phyloP scores from a whole-genome alignment of 2,888 invertebrate genomes.

The Brachyopa scutellaris region DNA sequence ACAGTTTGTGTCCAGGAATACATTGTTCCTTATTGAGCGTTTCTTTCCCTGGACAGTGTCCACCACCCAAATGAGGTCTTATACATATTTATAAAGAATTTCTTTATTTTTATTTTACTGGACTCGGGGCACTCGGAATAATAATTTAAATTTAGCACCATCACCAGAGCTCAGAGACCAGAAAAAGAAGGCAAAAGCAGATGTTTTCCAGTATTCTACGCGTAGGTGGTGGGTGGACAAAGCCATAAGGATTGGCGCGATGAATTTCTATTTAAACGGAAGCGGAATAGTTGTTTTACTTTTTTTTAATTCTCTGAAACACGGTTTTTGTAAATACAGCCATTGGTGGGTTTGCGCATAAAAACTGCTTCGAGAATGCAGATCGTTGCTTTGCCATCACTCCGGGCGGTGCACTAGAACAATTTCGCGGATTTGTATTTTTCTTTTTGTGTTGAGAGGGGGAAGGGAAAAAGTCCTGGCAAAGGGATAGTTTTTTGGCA shows the following conservation, averaged over 20 bases:
- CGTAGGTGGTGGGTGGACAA: background rate
- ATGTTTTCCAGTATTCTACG: constrained; percentile 22
- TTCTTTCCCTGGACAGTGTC: background rate
- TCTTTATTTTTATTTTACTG: background rate
- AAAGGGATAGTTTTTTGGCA: constrained; percentile 46
- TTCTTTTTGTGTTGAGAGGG: background rate
- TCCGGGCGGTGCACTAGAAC: constrained; percentile 25
- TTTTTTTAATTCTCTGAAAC: background rate
- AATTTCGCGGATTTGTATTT: constrained; percentile 13
- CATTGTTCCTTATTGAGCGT: background rate
- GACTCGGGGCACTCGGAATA: background rate
- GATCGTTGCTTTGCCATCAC: constrained; percentile 41
- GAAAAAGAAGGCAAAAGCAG: constrained; percentile 21
- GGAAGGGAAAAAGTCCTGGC: constrained; percentile 13
- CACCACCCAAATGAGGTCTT: background rate
- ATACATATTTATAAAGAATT: background rate
- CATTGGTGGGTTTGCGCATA: background rate
- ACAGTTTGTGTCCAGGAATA: background rate
- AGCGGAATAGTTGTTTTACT: constrained; percentile 23
- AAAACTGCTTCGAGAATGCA: constrained; percentile 21
- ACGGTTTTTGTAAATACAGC: constrained; percentile 10
- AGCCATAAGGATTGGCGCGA: background rate
- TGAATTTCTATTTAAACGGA: constrained; percentile 46
- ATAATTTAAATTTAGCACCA: constrained; percentile 29
- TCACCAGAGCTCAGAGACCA: background rate